Evolutionary conservation across 2,888 invertebrate species (phyloP), one percentile per base, ranked within the genome.

Genomic region (Pecten maximus): DNA sequence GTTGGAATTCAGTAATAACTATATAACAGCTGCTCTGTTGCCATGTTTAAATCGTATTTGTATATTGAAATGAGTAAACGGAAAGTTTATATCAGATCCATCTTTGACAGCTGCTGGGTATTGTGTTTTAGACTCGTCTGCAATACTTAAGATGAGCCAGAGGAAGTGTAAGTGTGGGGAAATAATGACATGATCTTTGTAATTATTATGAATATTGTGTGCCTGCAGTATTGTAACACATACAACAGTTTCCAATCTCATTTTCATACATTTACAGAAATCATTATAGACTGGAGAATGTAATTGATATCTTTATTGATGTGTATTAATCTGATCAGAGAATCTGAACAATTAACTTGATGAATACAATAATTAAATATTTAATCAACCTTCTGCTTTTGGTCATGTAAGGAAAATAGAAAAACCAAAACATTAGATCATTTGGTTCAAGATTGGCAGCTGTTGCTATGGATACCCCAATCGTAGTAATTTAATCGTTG

Each of bases 81-180:
- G n/a, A n/a, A n/a, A n/a, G n/a, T n/a, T n/a, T n/a, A n/a, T n/a
- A n/a, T n/a, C n/a, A n/a, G n/a, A n/a, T n/a, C n/a, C n/a, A n/a
- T n/a, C n/a, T n/a, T n/a, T n/a, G 19, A 54, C 54, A 54, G 54
- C 19, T 23, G 19, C n/a, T 54, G 54, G 54, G 54, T 54, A 8
- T 54, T 54, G n/a, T 54, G 54, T 54, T 54, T 54, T 54, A 54
- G 54, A 54, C 54, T 54, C 54, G n/a, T 23, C 54, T 54, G 54
- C 54, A 54, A 19, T 54, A 54, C 54, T 54, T 54, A 54, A 54
- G 19, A 54, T 54, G 54, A 54, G 54, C 54, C 54, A 54, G 54
- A 15, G 54, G 54, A 54, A 54, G 54, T 54, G 54, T 54, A 54
- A 54, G 54, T 54, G 0, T 19, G 6, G 19, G 54, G 19, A 15